Conservation (phyloP, 2,888 invertebrate genomes). For the Cynaeus angustus region DNA sequence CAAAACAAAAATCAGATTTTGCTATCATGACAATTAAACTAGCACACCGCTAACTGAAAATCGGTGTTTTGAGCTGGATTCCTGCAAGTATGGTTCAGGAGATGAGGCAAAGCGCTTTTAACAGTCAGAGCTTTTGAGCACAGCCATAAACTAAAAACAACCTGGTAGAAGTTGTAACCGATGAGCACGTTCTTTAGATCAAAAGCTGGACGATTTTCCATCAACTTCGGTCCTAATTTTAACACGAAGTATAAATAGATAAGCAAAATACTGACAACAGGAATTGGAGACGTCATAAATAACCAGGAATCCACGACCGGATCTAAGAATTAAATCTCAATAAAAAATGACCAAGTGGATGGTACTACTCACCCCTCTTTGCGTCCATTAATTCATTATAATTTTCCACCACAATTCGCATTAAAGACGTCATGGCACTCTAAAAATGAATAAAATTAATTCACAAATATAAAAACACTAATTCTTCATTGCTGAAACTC, state of each 20-base stretch:
- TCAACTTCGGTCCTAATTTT: slow-evolving; percentile 83
- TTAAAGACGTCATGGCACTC: slow-evolving; percentile 71
- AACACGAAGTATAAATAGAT: slow-evolving; percentile 83
- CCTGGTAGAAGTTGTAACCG: slow-evolving; percentile 91
- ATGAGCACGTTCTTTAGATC: slow-evolving; percentile 83
- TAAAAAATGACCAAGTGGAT: not conserved
- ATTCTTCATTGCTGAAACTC: slow-evolving; percentile 8
- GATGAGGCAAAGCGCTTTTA: slow-evolving; percentile 58
- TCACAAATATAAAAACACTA: not conserved
- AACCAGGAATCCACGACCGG: slow-evolving; percentile 85
- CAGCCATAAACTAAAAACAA: slow-evolving; percentile 86
- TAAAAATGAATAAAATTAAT: slow-evolving; percentile 15
- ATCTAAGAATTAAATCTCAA: slow-evolving; percentile 73
- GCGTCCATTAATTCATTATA: slow-evolving; percentile 73
- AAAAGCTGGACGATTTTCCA: slow-evolving; percentile 83
- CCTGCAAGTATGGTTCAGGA: slow-evolving; percentile 62
- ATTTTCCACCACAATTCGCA: slow-evolving; percentile 73
- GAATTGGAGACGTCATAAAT: slow-evolving; percentile 84
- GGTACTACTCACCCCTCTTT: slow-evolving; percentile 73
- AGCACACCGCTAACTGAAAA: slow-evolving; percentile 61
- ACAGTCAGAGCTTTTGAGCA: slow-evolving; percentile 71
- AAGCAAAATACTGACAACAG: slow-evolving; percentile 78
- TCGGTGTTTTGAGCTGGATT: slow-evolving; percentile 61
- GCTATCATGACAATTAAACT: not conserved
- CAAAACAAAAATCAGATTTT: slow-evolving; percentile 49